Conservation (phyloP, 2,888 invertebrate species). For the Tethea ocularis region DNA sequence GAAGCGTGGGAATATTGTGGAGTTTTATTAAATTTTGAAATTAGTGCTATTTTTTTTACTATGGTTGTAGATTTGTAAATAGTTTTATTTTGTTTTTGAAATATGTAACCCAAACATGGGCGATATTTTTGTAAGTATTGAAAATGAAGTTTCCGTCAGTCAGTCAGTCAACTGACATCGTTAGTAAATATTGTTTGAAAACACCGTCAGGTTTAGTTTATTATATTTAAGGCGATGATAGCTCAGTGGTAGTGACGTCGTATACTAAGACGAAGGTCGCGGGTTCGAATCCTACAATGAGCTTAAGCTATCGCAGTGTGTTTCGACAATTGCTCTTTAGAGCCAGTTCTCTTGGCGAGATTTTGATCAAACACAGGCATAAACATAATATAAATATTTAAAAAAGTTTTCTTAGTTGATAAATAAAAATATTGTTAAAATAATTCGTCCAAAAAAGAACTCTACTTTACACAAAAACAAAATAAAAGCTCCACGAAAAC, state of each 20-base stretch:
- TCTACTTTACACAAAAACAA: background rate
- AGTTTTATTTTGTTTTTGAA: background rate
- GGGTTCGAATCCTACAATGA: too few relatives aligned
- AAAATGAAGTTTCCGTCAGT: background rate
- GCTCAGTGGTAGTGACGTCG: too few relatives aligned
- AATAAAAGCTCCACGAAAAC: background rate
- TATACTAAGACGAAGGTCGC: too few relatives aligned
- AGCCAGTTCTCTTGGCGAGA: too few relatives aligned
- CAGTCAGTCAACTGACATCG: background rate
- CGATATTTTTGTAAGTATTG: background rate
- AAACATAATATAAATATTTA: too few relatives aligned
- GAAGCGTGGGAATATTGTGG: slow-evolving; percentile 21
- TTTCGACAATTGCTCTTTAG: too few relatives aligned
- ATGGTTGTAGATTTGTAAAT: background rate
- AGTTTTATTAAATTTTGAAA: background rate
- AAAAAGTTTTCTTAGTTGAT: too few relatives aligned
- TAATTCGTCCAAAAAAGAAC: background rate
- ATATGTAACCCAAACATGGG: background rate
- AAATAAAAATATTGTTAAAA: background rate
- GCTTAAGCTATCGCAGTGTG: too few relatives aligned
- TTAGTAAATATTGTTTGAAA: too few relatives aligned
- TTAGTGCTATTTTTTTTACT: background rate
- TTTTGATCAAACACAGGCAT: too few relatives aligned
- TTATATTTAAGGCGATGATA: too few relatives aligned
- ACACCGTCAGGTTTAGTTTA: too few relatives aligned